Evolutionary conservation across 2,888 invertebrate genomes (phyloP), one percentile per base, ranked within the genome.

Genomic region (Dynastes grantii): DNA sequence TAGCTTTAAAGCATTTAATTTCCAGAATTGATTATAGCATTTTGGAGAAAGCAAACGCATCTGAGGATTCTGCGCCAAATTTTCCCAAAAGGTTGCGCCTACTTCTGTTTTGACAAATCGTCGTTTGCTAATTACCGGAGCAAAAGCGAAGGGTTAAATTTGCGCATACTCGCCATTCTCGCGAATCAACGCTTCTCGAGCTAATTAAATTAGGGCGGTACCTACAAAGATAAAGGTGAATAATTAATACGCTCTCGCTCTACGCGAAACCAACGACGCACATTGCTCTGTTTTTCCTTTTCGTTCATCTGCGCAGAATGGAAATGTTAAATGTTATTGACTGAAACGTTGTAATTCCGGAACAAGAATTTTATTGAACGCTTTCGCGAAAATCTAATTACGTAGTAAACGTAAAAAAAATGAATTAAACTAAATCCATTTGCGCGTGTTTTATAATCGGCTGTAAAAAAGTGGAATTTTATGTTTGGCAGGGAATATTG

Each of bases 131-230:
- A 76, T 76, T 78, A 76, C 77, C 51, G 58, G 71, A 58, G 71
- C 58, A 71, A 71, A 71, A 76, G 76, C 78, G 76, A 68, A 73
- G 79, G 71, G 77, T 71, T 77, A 76, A 77, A 76, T 79, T 76
- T 27, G 79, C 76, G 76, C 77, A 76, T 45, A 71, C 77, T 61
- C 79, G 45, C 61, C 32, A 16, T 16, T 55, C 55, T 9, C 76
- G 64, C 67, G 65, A 76, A 71, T 71, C 71, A 58, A 58, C 71
- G 71, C 71, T 71, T 58, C 37, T 40, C 29, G 37, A 16, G 37
- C 37, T 58, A 71, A 71, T 71, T 71, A 71, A 71, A 71, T 71
- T 58, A 58, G 58, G 71, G 71, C 71, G 71, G 71, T 71, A 40
- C 71, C 71, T 55, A 16, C 11, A 71, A 71, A 71, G 71, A 71